These are phyloP conservation scores for Hydraecia micacea DNA, from an alignment of 2,888 invertebrate genomes.

Conservation along the genomic window DNA sequence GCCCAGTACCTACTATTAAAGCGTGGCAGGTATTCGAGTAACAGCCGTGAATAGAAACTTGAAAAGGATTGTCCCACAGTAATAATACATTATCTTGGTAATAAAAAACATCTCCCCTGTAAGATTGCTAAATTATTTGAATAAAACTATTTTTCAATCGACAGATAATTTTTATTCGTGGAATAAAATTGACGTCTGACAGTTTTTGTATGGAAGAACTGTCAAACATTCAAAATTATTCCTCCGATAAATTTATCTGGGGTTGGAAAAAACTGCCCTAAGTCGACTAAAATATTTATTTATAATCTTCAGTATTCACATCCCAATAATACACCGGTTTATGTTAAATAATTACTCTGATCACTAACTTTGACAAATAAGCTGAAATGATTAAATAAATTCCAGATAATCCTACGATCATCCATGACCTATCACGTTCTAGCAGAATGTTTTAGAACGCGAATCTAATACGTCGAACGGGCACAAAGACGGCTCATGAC, in stretches of 20 bases:
- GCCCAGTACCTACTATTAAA: background rate
- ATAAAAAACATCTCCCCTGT: background rate
- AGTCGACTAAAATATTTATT: too few relatives aligned
- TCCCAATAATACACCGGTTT: background rate
- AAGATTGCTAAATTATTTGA: background rate
- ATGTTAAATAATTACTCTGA: background rate
- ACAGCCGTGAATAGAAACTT: background rate
- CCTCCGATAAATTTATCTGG: too few relatives aligned
- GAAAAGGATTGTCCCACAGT: background rate
- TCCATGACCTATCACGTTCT: constrained; percentile 46
- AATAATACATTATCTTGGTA: background rate
- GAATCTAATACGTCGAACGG: constrained; percentile 18
- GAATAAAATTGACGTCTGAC: too few relatives aligned
- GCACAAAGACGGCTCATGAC: background rate
- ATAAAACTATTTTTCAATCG: background rate
- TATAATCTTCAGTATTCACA: background rate
- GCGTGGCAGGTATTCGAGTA: too few relatives aligned
- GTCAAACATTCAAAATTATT: too few relatives aligned
- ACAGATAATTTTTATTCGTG: too few relatives aligned
- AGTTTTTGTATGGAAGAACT: too few relatives aligned
- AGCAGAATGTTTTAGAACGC: constrained; percentile 18
- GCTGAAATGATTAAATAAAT: constrained; percentile 10
- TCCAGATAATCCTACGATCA: background rate
- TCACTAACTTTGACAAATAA: constrained; percentile 10
- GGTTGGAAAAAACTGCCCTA: too few relatives aligned